phyloP scores from a whole-genome alignment of 2,113 vertebrate genomes.

The Tricholaema leucomelas region DNA sequence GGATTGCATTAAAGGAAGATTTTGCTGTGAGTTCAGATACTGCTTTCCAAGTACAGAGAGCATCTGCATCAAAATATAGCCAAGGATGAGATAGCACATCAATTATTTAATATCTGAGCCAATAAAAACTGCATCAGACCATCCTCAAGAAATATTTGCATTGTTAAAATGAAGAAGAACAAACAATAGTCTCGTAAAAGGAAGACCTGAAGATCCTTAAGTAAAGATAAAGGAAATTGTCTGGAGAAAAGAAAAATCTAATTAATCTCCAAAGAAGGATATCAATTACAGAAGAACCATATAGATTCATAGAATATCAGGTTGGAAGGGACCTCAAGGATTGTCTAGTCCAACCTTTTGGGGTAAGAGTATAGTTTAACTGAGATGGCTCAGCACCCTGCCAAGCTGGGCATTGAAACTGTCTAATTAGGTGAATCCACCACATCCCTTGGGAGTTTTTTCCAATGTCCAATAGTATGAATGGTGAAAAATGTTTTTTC shows the following conservation, averaged over 20 bases:
- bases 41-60: slow-evolving; percentile 19
- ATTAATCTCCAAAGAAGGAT: not conserved
- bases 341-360: no score
- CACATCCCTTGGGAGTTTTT: no score
- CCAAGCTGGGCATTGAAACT: no score
- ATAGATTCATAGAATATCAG: no score
- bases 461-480: no score
- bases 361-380: no score
- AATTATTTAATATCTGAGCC: slow-evolving; percentile 44
- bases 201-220: not conserved
- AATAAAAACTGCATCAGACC: slow-evolving; percentile 39
- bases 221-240: slow-evolving; percentile 1
- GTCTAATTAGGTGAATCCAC: no score
- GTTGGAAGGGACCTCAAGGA: no score
- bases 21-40: slow-evolving; percentile 17
- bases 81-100: slow-evolving; percentile 30
- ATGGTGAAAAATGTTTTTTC: no score
- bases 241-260: not conserved
- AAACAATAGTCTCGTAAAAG: not conserved
- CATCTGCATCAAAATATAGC: slow-evolving; percentile 22
- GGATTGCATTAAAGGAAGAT: not conserved
- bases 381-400: no score
- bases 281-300: not conserved
- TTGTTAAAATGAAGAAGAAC: slow-evolving; percentile 21
- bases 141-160: slow-evolving; percentile 11